Base-by-base conservation (phyloP, 2,888 invertebrate species). In the Lithophane semibrunnea region DNA sequence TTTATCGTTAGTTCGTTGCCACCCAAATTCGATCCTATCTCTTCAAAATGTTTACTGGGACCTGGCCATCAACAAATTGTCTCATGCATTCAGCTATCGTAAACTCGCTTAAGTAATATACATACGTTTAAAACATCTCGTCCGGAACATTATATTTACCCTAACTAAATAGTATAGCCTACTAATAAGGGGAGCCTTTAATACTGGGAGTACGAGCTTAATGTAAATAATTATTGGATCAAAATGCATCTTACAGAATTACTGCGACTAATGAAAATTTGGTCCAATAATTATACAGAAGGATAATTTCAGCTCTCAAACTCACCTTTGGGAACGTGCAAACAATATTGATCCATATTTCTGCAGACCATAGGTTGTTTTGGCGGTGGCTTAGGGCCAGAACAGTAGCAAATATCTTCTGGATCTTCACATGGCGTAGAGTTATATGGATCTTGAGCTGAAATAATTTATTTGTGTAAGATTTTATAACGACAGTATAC, bases 1-100 rank as follows among this genome's bases (percentile, higher is more conserved):
- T 95, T 96, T 79, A 96, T 96, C 92, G 94, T 96, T 85, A 96
- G 92, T 88, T 96, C 96, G 90, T 96, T 96, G 87, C 95, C 96
- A 88, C 91, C 92, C 90, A 95, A 90, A 88, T 88, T 94, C 64
- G 94, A 93, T 89, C 96, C 96, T 93, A 96, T 94, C 90, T 96
- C 96, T 93, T 96, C 96, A 85, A 93, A 96, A 90, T 93, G 93
- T 88, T 95, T 95, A 92, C 90, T 94, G 92, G 92, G 95, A 96
- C 96, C 96, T 96, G 96, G 92, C 94, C 94, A 95, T 92, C 88
- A 96, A 95, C 89, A 95, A 95, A 94, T 91, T 90, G 86, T 92
- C 93, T 93, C 87, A 92, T 91, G 90, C 88, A 90, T 88, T 90
- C 86, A 83, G 84, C 82, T 86, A 72, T 73, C 37, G 70, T 60